Conservation (phyloP, 2,797 vertebrate genomes). For the Gephyroberyx darwinii region DNA sequence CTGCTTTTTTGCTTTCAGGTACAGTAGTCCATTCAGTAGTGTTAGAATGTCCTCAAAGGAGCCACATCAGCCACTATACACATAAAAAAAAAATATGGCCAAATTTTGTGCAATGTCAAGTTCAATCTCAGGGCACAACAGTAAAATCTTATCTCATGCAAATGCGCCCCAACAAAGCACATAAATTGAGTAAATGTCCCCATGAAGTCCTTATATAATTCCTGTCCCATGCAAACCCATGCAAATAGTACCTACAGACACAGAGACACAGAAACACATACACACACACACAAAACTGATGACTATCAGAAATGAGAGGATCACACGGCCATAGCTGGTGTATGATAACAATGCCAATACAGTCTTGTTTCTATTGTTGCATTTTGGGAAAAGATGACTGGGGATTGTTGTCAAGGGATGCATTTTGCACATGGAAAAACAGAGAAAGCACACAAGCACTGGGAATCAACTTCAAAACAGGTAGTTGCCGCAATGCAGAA, state of each 20-base stretch:
- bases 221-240: too few relatives aligned
- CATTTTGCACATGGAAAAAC: slow-evolving; percentile 11
- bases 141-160: not conserved
- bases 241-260: too few relatives aligned
- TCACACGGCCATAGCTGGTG: slow-evolving; percentile 12
- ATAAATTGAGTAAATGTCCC: not conserved
- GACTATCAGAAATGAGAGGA: not conserved
- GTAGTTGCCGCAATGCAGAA: slow-evolving; percentile 13
- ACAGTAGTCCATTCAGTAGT: slow-evolving; percentile 4
- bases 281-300: slow-evolving; percentile 15
- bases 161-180: not conserved
- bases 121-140: not conserved
- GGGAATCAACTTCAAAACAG: slow-evolving; percentile 59
- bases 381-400: slow-evolving; percentile 32
- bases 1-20: slow-evolving; percentile 1
- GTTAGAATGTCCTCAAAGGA: not conserved
- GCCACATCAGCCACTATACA: not conserved
- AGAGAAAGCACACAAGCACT: slow-evolving; percentile 36
- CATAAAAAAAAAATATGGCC: not conserved
- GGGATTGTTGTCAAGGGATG: slow-evolving; percentile 1
- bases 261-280: not conserved
- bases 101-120: not conserved
- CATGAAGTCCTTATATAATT: not conserved
- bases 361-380: slow-evolving; percentile 20
- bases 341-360: slow-evolving; percentile 16